Base-by-base conservation (phyloP, 2,797 vertebrate genomes). In the Melanotaenia nigrans region DNA sequence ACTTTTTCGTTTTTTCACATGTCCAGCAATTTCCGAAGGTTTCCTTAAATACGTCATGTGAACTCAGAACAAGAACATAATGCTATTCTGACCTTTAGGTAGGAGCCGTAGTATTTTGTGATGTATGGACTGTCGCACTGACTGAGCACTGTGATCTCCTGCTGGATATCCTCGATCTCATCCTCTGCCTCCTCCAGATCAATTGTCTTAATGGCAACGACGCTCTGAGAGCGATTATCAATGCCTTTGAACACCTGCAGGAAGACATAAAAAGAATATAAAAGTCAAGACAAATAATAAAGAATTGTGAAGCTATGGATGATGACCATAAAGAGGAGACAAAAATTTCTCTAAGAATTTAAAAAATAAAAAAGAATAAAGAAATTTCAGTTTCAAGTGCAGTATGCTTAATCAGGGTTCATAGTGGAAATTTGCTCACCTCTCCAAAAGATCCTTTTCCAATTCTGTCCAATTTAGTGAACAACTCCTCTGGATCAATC, bases 161-260 rank as follows among this genome's bases (percentile, higher is more conserved):
- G 97, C 76, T 99, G 97, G 91, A 99, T 98, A 92, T 99, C 98
- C 92, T 99, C 98, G 70, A 99, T 99, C 93, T 99, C 98, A 73
- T 99, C 98, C 92, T 99, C 98, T 0, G 98, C 98, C 92, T 98
- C 97, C 93, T 99, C 98, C 86, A 99, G 94, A 87, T 99, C 97
- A 73, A 99, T 99, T 84, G 96, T 97, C 94, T 97, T 97, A 60
- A 97, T 97, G 89, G 96, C 96, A 6, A 98, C 95, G 11, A 97
- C 96, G 78, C 95, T 96, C 90, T 97, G 95, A 78, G 92, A 94
- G 72, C 94, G 94, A 85, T 96, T 96, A 85, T 97, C 96, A 78
- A 97, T 97, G 65, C 96, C 96, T 94, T 97, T 97, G 78, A 97
- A 97, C 81, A 97, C 96, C 91, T 97, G 95, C 4, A 1, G 63